Base-by-base conservation (phyloP, 1,140 invertebrate genomes). In the Xylocopa sonorina region DNA sequence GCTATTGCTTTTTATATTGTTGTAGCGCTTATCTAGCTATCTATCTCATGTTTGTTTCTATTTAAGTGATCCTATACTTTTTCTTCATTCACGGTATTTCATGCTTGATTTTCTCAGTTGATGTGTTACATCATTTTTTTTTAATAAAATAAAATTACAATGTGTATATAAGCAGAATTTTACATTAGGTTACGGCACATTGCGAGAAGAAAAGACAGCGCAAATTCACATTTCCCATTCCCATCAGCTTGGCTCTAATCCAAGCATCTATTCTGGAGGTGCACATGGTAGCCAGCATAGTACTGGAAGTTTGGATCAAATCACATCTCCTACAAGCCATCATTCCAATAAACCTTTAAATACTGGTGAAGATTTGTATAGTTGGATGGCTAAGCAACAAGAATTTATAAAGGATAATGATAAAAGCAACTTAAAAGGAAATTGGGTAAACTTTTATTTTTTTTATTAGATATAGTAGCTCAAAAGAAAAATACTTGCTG, bases 301-400 rank as follows among this genome's bases (percentile, higher is more conserved):
- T 34, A 91, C 89, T 38, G 90, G 85, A 4, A 93, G 92, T 74
- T 84, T 93, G 46, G 93, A 94, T 63, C 88, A 92, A 67, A 78
- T 92, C 2, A 91, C 88, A 14, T 91, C 92, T 24, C 90, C 92
- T 12, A 90, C 90, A 4, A 89, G 87, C 81, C 89, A 92, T 82
- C 86, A 92, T 57, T 88, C 90, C 0, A 89, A 82, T 29, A 89
- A 91, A 63, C 88, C 88, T 0, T 68, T 90, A 6, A 92, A 90
- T 81, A 85, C 94, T 9, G 95, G 95, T n/a, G 97, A 98, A 90
- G 97, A 98, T 93, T 92, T 99, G 48, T 99, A 99, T 89, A 97
- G 96, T 79, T 99, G 98, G 98, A 98, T 99, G 98, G 97, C 97
- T 0, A 97, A 97, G 87, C 98, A 98, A 85, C 97, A 98, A 89